Evolutionary conservation across 2,113 vertebrate genomes (phyloP).

Genomic region (Okapia johnstoni): DNA sequence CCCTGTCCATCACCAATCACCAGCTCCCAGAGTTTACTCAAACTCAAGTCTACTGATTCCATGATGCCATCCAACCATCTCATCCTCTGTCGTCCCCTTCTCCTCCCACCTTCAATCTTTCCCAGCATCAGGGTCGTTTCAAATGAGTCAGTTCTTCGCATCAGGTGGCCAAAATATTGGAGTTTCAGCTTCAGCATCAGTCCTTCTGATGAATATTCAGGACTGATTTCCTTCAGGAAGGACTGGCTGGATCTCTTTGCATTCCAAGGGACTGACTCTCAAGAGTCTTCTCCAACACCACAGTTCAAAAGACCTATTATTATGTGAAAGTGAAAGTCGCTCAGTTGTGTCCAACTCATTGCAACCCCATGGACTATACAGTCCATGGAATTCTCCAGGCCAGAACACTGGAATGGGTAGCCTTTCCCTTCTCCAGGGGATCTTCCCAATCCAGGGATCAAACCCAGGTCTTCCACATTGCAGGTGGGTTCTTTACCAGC

Average conservation of each 20-base stretch:
- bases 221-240: not conserved
- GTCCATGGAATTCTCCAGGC: not conserved
- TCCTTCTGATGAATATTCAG: not conserved
- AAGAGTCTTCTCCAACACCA: not conserved
- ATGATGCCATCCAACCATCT: not conserved
- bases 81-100: not conserved
- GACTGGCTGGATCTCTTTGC: not conserved
- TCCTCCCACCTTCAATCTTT: not conserved
- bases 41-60: not conserved
- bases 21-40: not conserved
- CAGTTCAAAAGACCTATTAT: not conserved
- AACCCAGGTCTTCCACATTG: accelerated
- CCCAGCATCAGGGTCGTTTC: not conserved
- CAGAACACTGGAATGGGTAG: not conserved
- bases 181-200: not conserved
- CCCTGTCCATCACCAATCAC: not conserved
- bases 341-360: not conserved
- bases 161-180: not conserved
- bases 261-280: not conserved
- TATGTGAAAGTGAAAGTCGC: not conserved
- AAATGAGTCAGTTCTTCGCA: not conserved
- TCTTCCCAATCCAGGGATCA: not conserved
- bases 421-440: not conserved
- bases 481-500: not conserved
- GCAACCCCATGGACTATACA: not conserved